Evolutionary conservation across 2,797 vertebrate genomes (phyloP), one percentile per base, ranked within the genome.

Genomic region (Nannoperca australis): DNA sequence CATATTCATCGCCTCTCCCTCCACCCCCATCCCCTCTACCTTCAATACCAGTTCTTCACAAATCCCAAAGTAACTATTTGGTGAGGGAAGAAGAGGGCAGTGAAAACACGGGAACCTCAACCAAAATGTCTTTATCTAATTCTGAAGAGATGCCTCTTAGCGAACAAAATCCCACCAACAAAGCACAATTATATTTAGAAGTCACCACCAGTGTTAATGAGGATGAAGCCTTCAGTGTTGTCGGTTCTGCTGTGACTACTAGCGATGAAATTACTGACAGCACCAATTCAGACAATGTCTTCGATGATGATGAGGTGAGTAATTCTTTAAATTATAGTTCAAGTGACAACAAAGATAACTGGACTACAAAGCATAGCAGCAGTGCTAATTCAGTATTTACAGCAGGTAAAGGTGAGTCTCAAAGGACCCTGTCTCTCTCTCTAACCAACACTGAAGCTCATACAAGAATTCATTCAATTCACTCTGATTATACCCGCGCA

Each of bases 211-310:
- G 60, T 32, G n/a, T 56, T 13, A 73, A 65, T 5, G 85, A 91
- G 14, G 80, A 89, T 0, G 86, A 87, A 30, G 51, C 67, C 18
- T 13, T 14, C 1, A 55, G 15, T 50, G 40, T 58, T 24, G 66
- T 50, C 13, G 68, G 73, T 61, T 83, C 79, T 49, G 38, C 59
- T 15, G 0, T 56, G 51, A 88, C 81, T 38, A 1, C 34, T 1
- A 90, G 89, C 0, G 91, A 92, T n/a, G 91, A 94, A 61, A 73
- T 90, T 22, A 90, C 90, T 1, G 90, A 93, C 72, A 87, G 88
- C 83, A 91, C 78, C n/a, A 91, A 86, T 72, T 93, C 92, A 2
- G 93, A 94, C 81, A 91, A 85, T 66, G 93, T 94, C 65, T 94
- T 94, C 34, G 90, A 88, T 18, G 89, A 91, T 27, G 86, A 87